Percentiles rank a stretch among this genome's conserved stretches.
Conservation (phyloP, 2,888 invertebrate genomes). For the Capitulum mitella region DNA sequence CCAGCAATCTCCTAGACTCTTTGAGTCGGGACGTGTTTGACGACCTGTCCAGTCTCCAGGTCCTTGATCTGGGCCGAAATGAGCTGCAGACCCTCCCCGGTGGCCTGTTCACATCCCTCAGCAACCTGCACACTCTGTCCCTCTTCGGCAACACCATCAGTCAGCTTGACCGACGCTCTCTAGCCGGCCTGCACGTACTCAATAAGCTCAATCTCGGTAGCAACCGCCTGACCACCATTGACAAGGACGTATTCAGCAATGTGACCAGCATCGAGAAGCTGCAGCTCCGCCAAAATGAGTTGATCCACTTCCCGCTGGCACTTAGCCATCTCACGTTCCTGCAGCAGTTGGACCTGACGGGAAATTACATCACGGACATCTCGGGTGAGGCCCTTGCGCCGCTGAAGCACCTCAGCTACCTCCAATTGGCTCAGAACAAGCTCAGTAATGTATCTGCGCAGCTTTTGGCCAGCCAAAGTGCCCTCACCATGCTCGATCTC, state of each 20-base stretch:
- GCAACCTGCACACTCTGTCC: slow-evolving; percentile 80
- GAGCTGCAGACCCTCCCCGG: slow-evolving; percentile 72
- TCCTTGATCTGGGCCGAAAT: slow-evolving; percentile 77
- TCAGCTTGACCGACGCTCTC: slow-evolving; percentile 72
- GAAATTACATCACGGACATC: slow-evolving; percentile 74
- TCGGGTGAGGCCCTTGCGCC: slow-evolving; percentile 76
- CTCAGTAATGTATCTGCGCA: slow-evolving; percentile 38
- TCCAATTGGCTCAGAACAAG: slow-evolving; percentile 45
- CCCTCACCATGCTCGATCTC: slow-evolving; percentile 67
- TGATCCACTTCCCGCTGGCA: slow-evolving; percentile 71
- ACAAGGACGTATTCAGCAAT: slow-evolving; percentile 81
- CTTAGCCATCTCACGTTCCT: slow-evolving; percentile 75
- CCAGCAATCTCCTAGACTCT: slow-evolving; percentile 70
- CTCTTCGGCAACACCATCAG: slow-evolving; percentile 78
- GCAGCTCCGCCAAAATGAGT: slow-evolving; percentile 77
- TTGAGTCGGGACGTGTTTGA: slow-evolving; percentile 75
- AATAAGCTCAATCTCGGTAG: slow-evolving; percentile 77
- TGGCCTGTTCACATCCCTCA: slow-evolving; percentile 83
- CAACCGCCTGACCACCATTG: slow-evolving; percentile 72
- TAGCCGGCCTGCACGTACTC: slow-evolving; percentile 80
- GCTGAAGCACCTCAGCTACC: slow-evolving; percentile 57
- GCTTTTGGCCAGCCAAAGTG: slow-evolving; percentile 45
- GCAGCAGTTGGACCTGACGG: slow-evolving; percentile 80
- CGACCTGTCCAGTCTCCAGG: slow-evolving; percentile 76
- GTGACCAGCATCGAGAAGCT: slow-evolving; percentile 84